Conservation (phyloP, 2,113 vertebrate species). For the Larimichthys polyactis region DNA sequence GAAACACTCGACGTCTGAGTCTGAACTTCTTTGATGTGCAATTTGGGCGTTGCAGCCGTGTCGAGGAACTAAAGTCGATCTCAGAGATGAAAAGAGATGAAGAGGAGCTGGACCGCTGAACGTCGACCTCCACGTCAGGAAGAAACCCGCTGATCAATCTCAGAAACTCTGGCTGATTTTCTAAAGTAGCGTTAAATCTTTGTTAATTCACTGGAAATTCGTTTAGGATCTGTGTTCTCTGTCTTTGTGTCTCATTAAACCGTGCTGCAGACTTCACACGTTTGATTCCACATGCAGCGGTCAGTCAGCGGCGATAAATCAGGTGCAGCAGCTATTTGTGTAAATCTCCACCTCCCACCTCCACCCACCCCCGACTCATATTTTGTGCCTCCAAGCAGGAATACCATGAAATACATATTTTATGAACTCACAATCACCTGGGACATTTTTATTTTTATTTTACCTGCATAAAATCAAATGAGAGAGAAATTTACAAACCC, state of each 20-base stretch:
- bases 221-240: not conserved
- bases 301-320: constrained; percentile 4
- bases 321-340: not conserved
- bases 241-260: not conserved
- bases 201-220: not conserved
- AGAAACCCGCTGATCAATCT: constrained; percentile 3
- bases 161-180: not conserved
- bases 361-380: not conserved
- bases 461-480: not conserved
- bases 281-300: not conserved
- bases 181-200: too few species aligned
- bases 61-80: constrained; percentile 28
- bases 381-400: not conserved
- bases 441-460: not conserved
- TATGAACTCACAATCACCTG: not conserved
- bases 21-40: constrained; percentile 45
- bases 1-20: constrained; percentile 30
- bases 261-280: not conserved
- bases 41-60: not conserved
- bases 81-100: constrained; percentile 53
- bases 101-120: constrained; percentile 30
- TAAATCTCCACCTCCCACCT: not conserved
- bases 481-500: too few species aligned
- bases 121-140: constrained; percentile 3
- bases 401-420: not conserved